Percentiles rank a stretch among this genome's conserved stretches.
Evolutionary conservation across 1,140 invertebrate genomes (phyloP).

Genomic region (Temnothorax nylanderi): DNA sequence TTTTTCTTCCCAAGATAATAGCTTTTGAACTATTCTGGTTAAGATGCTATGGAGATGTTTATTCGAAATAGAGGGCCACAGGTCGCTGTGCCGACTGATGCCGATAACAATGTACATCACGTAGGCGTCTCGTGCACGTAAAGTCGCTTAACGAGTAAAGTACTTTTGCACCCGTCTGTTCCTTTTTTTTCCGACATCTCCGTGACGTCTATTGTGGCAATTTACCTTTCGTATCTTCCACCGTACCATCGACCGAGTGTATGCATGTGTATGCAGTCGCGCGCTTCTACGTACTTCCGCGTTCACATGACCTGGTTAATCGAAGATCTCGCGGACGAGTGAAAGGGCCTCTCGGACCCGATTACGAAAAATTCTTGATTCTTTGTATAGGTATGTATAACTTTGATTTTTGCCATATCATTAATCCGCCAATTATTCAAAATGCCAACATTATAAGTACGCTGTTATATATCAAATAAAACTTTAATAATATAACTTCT

Average conservation of each 20-base stretch:
- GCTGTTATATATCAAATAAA: neutral
- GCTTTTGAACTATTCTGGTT: neutral
- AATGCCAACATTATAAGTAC: neutral
- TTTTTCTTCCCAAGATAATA: neutral
- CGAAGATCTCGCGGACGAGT: neutral
- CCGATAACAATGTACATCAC: constrained; percentile 48
- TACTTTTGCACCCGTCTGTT: constrained; percentile 26
- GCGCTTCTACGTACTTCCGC: constrained; percentile 11
- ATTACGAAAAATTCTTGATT: neutral
- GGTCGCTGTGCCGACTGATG: neutral
- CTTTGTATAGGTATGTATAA: neutral
- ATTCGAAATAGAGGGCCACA: neutral
- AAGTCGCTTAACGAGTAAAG: constrained; percentile 53
- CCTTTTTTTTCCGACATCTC: constrained; percentile 23
- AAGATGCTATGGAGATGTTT: constrained; percentile 16
- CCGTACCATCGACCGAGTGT: neutral
- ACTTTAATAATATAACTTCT: neutral
- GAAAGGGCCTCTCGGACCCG: neutral
- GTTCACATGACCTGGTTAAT: constrained; percentile 19
- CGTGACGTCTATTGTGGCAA: constrained; percentile 40
- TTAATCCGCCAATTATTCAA: neutral
- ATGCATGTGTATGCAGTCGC: neutral
- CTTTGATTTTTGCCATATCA: neutral
- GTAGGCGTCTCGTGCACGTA: constrained; percentile 19
- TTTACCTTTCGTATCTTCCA: constrained; percentile 27